A percentile compares a stretch with the other conserved stretches of the same genome.
Conservation (phyloP, 2,888 invertebrate genomes). For the Microplitis deprimator region DNA sequence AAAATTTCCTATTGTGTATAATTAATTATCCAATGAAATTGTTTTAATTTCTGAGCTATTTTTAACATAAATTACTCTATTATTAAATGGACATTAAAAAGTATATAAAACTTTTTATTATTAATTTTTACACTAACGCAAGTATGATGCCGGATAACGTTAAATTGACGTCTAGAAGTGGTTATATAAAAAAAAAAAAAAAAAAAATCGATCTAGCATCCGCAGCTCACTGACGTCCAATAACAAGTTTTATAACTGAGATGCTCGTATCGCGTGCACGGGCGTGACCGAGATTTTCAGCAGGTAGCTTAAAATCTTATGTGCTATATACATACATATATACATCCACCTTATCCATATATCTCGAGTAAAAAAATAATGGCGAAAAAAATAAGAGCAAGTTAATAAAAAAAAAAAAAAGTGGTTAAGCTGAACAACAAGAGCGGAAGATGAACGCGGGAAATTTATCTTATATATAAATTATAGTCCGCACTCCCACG, state of each 20-base stretch:
- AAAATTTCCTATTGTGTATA: neutral
- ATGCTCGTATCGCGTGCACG: slow-evolving; percentile 25
- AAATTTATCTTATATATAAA: slow-evolving; percentile 51
- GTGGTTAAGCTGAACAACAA: slow-evolving; percentile 10
- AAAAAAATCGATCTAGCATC: slow-evolving; percentile 8
- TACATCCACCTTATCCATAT: neutral
- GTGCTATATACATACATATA: neutral
- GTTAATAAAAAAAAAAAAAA: neutral
- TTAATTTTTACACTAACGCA: neutral
- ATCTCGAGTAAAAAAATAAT: slow-evolving; percentile 3
- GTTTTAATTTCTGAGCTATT: neutral
- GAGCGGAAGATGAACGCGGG: slow-evolving; percentile 47
- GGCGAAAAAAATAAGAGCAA: slow-evolving; percentile 3
- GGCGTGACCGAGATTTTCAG: slow-evolving; percentile 35
- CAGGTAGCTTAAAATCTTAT: slow-evolving; percentile 9
- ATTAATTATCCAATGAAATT: neutral
- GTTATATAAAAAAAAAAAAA: slow-evolving; percentile 6
- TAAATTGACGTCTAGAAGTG: slow-evolving; percentile 10
- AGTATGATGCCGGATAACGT: slow-evolving; percentile 11
- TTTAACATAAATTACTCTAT: neutral
- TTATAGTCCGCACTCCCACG: slow-evolving; percentile 41
- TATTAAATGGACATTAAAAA: neutral
- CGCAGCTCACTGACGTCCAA: slow-evolving; percentile 24
- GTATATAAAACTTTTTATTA: neutral
- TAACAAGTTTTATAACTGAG: slow-evolving; percentile 28